These are phyloP conservation scores for Ctenopoma multispine DNA, from an alignment of 2,797 vertebrate genomes.

Conservation along the genomic window DNA sequence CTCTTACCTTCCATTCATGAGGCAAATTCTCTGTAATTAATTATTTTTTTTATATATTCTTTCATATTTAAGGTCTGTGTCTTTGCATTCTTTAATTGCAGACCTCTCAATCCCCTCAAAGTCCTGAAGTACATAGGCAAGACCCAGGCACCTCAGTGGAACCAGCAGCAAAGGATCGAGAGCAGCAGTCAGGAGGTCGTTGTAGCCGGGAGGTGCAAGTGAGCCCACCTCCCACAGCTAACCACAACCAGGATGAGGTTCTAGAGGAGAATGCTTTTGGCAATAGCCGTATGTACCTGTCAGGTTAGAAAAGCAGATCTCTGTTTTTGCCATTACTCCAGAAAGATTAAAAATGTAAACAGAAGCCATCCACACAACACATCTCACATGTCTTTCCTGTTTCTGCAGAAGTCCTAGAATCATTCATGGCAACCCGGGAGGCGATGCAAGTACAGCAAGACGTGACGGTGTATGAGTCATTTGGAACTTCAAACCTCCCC, in stretches of 20 bases:
- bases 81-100: slow-evolving; percentile 45
- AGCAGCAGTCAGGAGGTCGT: slow-evolving; percentile 60
- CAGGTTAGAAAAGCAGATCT: slow-evolving; percentile 75
- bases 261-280: slow-evolving; percentile 80
- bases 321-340: background rate
- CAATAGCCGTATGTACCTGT: slow-evolving; percentile 85
- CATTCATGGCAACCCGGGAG: slow-evolving; percentile 87
- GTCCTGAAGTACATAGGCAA: slow-evolving; percentile 72
- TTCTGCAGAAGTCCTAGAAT: slow-evolving; percentile 85
- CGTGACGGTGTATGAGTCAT: slow-evolving; percentile 87
- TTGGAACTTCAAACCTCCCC: slow-evolving; percentile 85
- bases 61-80: background rate
- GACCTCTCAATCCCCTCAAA: slow-evolving; percentile 73
- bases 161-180: slow-evolving; percentile 62
- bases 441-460: slow-evolving; percentile 88
- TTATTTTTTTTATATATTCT: no score
- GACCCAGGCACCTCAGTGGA: slow-evolving; percentile 68
- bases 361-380: slow-evolving; percentile 1
- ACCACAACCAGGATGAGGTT: slow-evolving; percentile 85
- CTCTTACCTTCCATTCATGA: no score
- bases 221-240: slow-evolving; percentile 64
- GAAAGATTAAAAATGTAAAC: background rate
- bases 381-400: background rate
- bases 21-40: no score
- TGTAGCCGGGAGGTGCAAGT: slow-evolving; percentile 72